Percentiles rank a stretch among this genome's conserved stretches.
phyloP scores from a whole-genome alignment of 2,797 vertebrate genomes.

The Gymnopithys bicolor region DNA sequence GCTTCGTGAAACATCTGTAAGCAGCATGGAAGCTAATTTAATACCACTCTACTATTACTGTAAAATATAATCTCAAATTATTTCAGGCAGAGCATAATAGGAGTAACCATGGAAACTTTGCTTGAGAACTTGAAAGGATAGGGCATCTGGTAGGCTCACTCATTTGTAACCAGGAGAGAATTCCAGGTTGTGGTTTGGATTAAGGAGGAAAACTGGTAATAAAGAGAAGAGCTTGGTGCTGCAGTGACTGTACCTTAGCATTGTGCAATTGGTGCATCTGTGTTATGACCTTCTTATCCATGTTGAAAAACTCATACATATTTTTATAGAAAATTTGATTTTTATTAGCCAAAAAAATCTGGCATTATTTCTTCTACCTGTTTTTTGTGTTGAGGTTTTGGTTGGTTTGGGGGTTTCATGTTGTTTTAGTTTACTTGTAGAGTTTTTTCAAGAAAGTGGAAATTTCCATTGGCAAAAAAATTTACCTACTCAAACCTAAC shows the following conservation, averaged over 20 bases:
- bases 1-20: not conserved
- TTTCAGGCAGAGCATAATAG: not conserved
- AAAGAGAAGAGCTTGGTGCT: not conserved
- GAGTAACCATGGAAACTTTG: not conserved
- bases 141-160: not conserved
- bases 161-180: not conserved
- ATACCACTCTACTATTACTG: not conserved
- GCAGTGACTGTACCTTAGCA: not conserved
- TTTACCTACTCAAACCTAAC: not conserved
- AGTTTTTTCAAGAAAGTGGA: not conserved
- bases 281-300: not conserved
- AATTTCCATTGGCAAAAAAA: not conserved
- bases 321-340: not conserved
- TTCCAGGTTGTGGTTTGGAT: not conserved
- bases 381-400: not conserved
- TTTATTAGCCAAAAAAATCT: not conserved
- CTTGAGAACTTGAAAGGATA: not conserved
- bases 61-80: conserved; percentile 6
- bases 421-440: not conserved
- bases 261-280: not conserved
- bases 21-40: not conserved
- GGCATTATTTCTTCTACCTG: not conserved
- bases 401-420: fast-evolving
- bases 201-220: not conserved
- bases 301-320: not conserved